These are phyloP conservation scores for Pseudopipra pipra DNA, from an alignment of 2,113 vertebrate species.

Conservation along the genomic window DNA sequence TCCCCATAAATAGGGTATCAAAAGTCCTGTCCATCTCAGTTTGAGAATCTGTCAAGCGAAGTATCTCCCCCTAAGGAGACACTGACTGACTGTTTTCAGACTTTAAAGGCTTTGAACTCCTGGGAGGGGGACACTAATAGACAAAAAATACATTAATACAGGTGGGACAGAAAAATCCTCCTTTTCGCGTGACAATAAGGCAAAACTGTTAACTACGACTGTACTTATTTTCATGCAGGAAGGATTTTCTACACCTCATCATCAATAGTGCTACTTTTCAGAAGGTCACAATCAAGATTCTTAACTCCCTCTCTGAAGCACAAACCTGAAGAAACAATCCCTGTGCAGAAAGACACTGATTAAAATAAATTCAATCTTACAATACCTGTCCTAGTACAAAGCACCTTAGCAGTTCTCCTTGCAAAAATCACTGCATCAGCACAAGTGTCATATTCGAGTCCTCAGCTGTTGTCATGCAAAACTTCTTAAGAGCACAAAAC, in stretches of 20 bases:
- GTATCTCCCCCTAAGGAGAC: no score
- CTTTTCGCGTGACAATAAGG: fast-evolving
- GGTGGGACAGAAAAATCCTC: no score
- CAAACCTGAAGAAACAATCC: neutral
- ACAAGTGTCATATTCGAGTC: neutral
- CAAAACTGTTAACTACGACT: neutral
- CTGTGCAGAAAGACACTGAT: neutral
- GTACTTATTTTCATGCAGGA: neutral
- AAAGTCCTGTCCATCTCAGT: no score
- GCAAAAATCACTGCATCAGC: neutral
- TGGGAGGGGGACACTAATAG: no score
- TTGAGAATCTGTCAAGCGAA: no score
- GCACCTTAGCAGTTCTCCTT: neutral
- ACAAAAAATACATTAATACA: no score
- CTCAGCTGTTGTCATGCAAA: neutral
- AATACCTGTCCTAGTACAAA: neutral
- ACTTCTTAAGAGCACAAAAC: neutral
- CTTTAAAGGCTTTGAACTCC: no score
- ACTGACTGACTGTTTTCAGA: no score
- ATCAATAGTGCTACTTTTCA: neutral
- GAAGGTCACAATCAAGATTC: neutral
- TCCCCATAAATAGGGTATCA: no score
- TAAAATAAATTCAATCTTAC: neutral
- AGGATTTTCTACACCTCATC: neutral
- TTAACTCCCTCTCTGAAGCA: neutral